These are phyloP conservation scores for Stenodera caucasica DNA, from an alignment of 2,888 invertebrate species.

Conservation along the genomic window DNA sequence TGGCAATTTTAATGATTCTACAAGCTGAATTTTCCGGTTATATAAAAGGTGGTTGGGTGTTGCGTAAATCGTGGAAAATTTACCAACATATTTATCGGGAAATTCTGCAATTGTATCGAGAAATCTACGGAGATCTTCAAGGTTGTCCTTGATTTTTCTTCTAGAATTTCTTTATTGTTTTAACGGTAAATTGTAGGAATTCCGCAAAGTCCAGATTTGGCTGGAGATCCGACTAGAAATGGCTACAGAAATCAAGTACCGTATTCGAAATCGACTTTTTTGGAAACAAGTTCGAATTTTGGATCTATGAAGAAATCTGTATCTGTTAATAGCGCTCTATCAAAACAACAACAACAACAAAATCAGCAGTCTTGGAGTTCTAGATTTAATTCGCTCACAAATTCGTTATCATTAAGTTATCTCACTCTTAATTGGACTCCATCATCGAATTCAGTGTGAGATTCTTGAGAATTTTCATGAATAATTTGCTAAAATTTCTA, in stretches of 20 bases:
- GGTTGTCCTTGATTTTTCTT: no score
- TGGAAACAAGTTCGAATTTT: neutral
- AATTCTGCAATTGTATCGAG: conserved; percentile 59
- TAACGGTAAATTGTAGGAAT: neutral
- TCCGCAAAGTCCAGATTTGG: neutral
- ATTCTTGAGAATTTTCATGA: no score
- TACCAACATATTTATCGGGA: conserved; percentile 67
- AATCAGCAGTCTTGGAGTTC: conserved; percentile 28
- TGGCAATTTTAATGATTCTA: conserved; percentile 65
- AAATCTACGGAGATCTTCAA: conserved; percentile 52
- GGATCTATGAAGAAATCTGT: conserved; percentile 39
- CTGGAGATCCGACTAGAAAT: neutral
- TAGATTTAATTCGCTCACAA: conserved; percentile 27
- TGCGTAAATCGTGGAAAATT: conserved; percentile 70
- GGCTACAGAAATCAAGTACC: neutral
- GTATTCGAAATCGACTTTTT: conserved; percentile 11
- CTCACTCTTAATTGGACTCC: conserved; percentile 42
- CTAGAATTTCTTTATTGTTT: no score
- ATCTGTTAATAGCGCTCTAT: conserved; percentile 37
- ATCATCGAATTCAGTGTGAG: conserved; percentile 37
- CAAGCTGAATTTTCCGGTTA: conserved; percentile 67
- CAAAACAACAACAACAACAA: conserved; percentile 21
- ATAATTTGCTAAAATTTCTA: no score
- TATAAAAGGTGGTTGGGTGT: conserved; percentile 67
- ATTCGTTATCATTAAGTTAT: conserved; percentile 38